Percentiles rank a stretch among this genome's conserved stretches.
Conservation (phyloP, 2,797 vertebrate species). For the Mergus octosetaceus region DNA sequence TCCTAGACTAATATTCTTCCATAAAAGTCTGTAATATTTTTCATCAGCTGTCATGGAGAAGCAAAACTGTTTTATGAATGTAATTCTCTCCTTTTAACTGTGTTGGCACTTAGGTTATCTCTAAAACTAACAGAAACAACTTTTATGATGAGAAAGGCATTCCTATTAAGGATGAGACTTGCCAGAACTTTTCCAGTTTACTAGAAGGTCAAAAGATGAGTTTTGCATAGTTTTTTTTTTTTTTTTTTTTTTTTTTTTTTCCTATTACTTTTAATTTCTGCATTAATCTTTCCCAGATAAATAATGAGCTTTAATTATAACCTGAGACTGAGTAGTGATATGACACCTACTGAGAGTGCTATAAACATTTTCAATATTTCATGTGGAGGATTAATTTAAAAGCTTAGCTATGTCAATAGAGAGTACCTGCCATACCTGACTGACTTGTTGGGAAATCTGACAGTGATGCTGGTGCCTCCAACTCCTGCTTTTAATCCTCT, state of each 20-base stretch:
- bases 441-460: slow-evolving; percentile 48
- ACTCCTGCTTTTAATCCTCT: slow-evolving; percentile 30
- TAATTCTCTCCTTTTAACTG: neutral
- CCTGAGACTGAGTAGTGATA: neutral
- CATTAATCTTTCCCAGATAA: neutral
- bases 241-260: neutral
- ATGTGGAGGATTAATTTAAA: neutral
- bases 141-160: neutral
- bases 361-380: neutral
- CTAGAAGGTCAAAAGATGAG: neutral
- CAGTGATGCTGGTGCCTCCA: slow-evolving; percentile 7
- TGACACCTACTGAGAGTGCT: neutral
- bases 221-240: neutral
- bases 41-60: neutral
- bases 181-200: neutral
- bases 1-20: neutral
- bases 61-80: neutral
- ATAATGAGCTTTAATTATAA: neutral
- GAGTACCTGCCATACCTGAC: neutral
- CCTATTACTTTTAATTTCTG: neutral
- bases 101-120: neutral
- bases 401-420: neutral
- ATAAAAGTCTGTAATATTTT: neutral
- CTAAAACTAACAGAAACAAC: neutral
- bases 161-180: neutral